A percentile compares a stretch with the other conserved stretches of the same genome.
These are phyloP conservation scores for Scaptodrosophila latifasciaeformis DNA, from an alignment of 2,888 invertebrate genomes.

Conservation along the genomic window DNA sequence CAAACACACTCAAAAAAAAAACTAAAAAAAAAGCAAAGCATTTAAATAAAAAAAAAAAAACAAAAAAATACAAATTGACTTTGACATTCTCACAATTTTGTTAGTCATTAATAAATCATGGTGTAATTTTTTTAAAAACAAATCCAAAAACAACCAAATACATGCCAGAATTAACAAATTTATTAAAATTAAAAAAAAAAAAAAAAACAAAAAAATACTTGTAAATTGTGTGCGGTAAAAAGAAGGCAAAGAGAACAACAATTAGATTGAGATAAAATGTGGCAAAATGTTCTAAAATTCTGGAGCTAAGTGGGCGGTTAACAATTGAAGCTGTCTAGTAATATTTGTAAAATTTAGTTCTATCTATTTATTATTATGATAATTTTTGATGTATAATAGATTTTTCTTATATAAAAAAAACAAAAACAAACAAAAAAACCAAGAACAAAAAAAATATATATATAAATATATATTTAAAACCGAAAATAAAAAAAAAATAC, in stretches of 20 bases:
- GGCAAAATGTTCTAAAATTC: background rate
- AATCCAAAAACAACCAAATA: conserved; percentile 17
- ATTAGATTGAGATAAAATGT: conserved; percentile 12
- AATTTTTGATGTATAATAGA: conserved; percentile 72
- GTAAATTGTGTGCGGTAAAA: conserved; percentile 18
- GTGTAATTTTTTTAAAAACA: conserved; percentile 52
- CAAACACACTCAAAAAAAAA: background rate
- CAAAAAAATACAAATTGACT: conserved; percentile 46
- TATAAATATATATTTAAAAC: conserved; percentile 54
- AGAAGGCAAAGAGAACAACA: conserved; percentile 10
- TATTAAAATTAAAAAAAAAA: conserved; percentile 19
- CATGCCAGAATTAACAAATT: no score
- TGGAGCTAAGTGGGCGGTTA: background rate
- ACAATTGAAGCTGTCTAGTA: conserved; percentile 58
- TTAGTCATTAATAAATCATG: conserved; percentile 60
- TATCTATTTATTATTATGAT: conserved; percentile 71
- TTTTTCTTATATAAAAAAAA: conserved; percentile 68
- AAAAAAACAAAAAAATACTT: conserved; percentile 20
- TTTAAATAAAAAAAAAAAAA: conserved; percentile 12
- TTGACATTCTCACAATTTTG: conserved; percentile 68
- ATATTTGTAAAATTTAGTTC: conserved; percentile 71
- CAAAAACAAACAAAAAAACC: conserved; percentile 47
- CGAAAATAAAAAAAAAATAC: conserved; percentile 48
- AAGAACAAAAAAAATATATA: no score
- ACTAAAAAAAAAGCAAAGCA: conserved; percentile 12